Percentiles rank a stretch among this genome's conserved stretches.
Conservation (phyloP, 2,797 vertebrate genomes). For the Cirrhinus mrigala region DNA sequence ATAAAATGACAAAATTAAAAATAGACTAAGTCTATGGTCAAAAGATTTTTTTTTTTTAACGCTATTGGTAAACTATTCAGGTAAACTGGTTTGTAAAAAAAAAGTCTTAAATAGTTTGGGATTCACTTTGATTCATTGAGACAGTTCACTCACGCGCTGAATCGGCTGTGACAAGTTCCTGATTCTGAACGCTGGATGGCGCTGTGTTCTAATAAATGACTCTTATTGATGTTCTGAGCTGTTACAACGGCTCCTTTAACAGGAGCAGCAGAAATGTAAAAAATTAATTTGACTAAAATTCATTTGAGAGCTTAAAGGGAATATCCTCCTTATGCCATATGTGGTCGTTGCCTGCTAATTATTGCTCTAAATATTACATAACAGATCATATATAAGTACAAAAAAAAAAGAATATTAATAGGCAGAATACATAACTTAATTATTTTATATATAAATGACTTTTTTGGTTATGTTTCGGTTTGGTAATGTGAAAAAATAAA, state of each 20-base stretch:
- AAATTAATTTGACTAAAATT: background rate
- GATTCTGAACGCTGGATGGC: background rate
- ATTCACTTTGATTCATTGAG: background rate
- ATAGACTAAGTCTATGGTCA: too few relatives aligned
- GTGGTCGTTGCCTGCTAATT: background rate
- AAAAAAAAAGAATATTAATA: background rate
- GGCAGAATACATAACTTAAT: background rate
- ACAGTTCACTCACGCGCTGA: background rate
- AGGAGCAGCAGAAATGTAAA: background rate
- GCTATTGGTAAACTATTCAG: too few relatives aligned
- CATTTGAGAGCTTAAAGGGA: background rate
- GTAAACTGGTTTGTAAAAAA: too few relatives aligned
- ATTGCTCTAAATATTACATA: too few relatives aligned
- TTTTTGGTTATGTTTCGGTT: background rate
- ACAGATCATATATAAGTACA: too few relatives aligned
- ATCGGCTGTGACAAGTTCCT: background rate
- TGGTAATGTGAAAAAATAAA: background rate
- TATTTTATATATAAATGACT: background rate
- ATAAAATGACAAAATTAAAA: too few relatives aligned
- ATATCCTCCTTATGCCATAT: background rate
- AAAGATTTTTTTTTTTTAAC: too few relatives aligned
- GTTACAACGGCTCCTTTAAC: background rate
- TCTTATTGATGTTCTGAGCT: background rate
- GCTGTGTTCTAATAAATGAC: background rate
- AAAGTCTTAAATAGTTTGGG: background rate